These are phyloP conservation scores for Amblyopsis hoosieri DNA, from an alignment of 2,797 vertebrate species.

Conservation along the genomic window DNA sequence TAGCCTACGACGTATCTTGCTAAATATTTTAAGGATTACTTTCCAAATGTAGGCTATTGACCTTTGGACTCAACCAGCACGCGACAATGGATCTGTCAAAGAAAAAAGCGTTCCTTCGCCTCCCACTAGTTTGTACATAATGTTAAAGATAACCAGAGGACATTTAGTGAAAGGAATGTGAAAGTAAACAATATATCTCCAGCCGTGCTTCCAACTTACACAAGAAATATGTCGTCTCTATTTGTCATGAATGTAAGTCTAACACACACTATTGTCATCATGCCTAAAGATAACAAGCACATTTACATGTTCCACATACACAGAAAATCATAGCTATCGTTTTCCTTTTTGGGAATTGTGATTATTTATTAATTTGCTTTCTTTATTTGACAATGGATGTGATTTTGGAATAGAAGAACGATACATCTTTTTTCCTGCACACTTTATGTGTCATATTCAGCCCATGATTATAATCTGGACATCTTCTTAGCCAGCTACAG, in stretches of 20 bases:
- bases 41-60: slow-evolving; percentile 6
- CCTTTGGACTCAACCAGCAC: background rate
- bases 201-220: background rate
- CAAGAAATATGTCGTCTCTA: background rate
- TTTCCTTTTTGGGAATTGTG: background rate
- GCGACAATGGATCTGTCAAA: background rate
- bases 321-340: background rate
- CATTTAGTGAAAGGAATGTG: background rate
- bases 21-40: background rate
- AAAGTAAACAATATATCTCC: slow-evolving; percentile 1
- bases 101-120: slow-evolving; percentile 3
- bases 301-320: background rate
- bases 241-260: too few species aligned
- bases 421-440: too few species aligned
- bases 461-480: too few species aligned
- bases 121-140: background rate
- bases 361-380: background rate
- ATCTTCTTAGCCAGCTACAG: too few species aligned
- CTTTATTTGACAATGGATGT: background rate
- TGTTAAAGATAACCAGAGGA: background rate
- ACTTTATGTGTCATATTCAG: too few species aligned
- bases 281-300: background rate
- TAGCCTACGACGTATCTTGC: too few species aligned
- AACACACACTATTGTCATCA: background rate
- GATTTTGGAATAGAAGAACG: too few species aligned